Percentiles rank a stretch among this genome's conserved stretches.
Evolutionary conservation across 2,888 invertebrate genomes (phyloP).

Genomic region (Eristalinus aeneus): DNA sequence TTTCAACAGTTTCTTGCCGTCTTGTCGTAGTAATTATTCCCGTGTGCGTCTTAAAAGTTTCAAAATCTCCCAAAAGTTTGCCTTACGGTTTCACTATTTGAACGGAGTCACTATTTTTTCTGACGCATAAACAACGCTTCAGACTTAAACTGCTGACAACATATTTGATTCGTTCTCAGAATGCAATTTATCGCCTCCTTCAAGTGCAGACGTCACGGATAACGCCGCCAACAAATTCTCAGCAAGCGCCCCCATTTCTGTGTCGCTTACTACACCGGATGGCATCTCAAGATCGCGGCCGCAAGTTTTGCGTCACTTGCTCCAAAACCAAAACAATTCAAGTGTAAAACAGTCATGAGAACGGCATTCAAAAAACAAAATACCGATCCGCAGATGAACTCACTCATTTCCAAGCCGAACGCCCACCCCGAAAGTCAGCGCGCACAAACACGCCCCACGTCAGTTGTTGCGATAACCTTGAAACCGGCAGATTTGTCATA

Average conservation of each 20-base stretch:
- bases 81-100: too few relatives aligned
- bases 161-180: background rate
- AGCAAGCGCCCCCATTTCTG: background rate
- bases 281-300: background rate
- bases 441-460: background rate
- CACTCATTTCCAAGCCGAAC: background rate
- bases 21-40: too few relatives aligned
- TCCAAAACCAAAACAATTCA: background rate
- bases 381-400: background rate
- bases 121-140: too few relatives aligned
- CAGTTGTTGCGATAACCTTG: background rate
- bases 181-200: background rate
- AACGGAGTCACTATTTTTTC: too few relatives aligned
- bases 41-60: too few relatives aligned
- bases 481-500: constrained; percentile 1
- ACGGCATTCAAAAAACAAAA: background rate
- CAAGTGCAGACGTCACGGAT: background rate
- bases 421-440: background rate
- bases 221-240: background rate
- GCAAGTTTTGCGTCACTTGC: background rate
- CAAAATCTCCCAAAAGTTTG: too few relatives aligned
- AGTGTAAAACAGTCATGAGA: background rate
- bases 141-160: background rate
- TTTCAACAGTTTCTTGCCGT: too few relatives aligned
- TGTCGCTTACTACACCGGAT: background rate